Evolutionary conservation across 1,140 invertebrate genomes (phyloP), one percentile per base, ranked within the genome.

Genomic region (Drosophila littoralis): DNA sequence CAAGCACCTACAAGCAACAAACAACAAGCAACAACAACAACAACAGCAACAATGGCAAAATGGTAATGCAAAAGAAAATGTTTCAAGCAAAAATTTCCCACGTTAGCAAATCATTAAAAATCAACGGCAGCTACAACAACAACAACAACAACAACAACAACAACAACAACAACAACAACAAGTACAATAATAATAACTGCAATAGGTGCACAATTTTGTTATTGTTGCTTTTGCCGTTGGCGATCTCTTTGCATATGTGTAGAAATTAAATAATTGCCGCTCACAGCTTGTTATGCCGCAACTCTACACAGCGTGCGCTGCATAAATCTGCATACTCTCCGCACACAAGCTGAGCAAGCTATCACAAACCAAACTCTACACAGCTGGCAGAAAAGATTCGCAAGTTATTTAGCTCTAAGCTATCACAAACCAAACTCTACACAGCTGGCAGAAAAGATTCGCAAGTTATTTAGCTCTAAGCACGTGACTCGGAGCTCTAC

Each of bases 41-140:
- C 43, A 58, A 36, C 50, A 71, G 50, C 28, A 63, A 72, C 61
- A 75, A 61, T 60, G 57, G 51, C 60, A 81, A 84, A 84, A 81
- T 84, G 74, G 50, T 77, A 84, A 84, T 80, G 63, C 68, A 74
- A 69, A 79, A 65, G 61, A 82, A 83, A 83, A 79, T 72, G 71
- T 74, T 68, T 70, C 64, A 15, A 51, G 65, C 51, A 52, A 7
- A 63, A 67, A 81, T 86, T 84, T 84, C 81, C 81, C 81, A 84
- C 81, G 81, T 84, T 84, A 84, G 82, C 70, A 72, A 81, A 77
- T 84, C 81, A 84, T 84, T 86, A 84, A 84, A 86, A 84, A 74
- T 67, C 77, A 81, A 83, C 81, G 50, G 43, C 73, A 58, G 17
- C 64, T 61, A 59, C 57, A 83, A 48, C 54, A 63, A 46, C 57